Conservation (phyloP, 2,113 vertebrate genomes). For the Mobula birostris region DNA sequence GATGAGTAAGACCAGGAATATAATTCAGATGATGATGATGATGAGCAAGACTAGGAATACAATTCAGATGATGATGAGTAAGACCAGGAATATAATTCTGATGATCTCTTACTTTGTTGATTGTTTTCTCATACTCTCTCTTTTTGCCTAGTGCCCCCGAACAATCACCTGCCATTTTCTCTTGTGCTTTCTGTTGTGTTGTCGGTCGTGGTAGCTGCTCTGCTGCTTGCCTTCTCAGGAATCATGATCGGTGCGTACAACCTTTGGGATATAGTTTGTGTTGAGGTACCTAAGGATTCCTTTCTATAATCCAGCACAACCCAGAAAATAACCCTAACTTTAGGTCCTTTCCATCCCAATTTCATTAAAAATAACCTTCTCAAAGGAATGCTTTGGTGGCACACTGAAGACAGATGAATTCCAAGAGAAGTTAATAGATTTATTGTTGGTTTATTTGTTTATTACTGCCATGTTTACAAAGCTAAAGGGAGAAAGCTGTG, state of each 20-base stretch:
- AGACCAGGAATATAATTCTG: too few species aligned
- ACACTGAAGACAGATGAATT: not conserved
- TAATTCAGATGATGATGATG: too few species aligned
- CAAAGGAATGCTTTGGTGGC: not conserved
- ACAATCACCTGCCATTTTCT: conserved; percentile 61
- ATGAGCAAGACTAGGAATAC: too few species aligned
- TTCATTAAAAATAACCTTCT: not conserved
- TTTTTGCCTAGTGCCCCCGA: not conserved
- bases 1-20: too few species aligned
- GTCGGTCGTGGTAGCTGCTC: conserved; percentile 84
- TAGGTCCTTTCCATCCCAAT: not conserved
- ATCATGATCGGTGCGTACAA: conserved; percentile 94
- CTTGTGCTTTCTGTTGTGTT: conserved; percentile 88
- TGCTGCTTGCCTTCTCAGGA: conserved; percentile 86
- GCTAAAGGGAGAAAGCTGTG: too few species aligned
- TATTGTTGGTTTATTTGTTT: too few species aligned
- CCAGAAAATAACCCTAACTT: not conserved
- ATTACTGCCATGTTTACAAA: too few species aligned
- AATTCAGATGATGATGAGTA: too few species aligned
- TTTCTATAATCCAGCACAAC: not conserved
- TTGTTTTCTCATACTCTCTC: not conserved
- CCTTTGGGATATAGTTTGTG: not conserved
- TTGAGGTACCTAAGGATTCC: not conserved
- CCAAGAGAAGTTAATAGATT: not conserved
- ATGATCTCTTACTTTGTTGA: not conserved